phyloP scores from a whole-genome alignment of 2,888 invertebrate genomes.

The Dryococelus australis region DNA sequence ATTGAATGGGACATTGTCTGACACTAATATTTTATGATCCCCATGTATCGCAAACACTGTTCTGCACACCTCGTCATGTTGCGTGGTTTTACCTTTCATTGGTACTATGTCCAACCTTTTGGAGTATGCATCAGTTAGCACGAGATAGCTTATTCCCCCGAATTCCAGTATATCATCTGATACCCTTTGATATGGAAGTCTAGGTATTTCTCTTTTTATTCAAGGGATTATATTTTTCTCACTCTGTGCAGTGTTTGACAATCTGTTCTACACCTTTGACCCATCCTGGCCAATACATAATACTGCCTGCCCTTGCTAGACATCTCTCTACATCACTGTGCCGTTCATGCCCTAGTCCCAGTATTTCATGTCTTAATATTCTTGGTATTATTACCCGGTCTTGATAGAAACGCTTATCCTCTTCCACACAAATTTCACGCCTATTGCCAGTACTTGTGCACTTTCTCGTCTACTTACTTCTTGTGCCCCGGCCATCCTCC shows the following conservation, averaged over 20 bases:
- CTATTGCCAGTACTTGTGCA: neutral
- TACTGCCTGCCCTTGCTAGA: neutral
- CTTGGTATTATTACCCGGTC: neutral
- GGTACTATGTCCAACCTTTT: neutral
- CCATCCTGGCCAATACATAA: no score
- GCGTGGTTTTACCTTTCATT: neutral
- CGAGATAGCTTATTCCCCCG: neutral
- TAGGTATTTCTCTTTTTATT: neutral
- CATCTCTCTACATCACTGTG: neutral
- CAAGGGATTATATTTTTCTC: neutral
- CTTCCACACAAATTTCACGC: neutral
- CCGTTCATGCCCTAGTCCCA: neutral
- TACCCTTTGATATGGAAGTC: neutral
- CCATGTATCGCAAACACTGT: neutral
- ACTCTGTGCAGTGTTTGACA: neutral
- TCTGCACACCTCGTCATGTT: neutral
- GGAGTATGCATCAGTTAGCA: neutral
- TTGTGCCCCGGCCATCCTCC: neutral
- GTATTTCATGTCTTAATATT: no score
- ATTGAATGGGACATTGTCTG: no score
- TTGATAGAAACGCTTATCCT: neutral
- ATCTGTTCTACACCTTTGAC: neutral
- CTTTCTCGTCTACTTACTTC: neutral
- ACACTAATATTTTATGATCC: neutral
- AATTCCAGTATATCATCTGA: neutral